Percentiles rank a stretch among this genome's conserved stretches.
phyloP scores from a whole-genome alignment of 2,797 vertebrate genomes.

The Threskiornis aethiopicus region DNA sequence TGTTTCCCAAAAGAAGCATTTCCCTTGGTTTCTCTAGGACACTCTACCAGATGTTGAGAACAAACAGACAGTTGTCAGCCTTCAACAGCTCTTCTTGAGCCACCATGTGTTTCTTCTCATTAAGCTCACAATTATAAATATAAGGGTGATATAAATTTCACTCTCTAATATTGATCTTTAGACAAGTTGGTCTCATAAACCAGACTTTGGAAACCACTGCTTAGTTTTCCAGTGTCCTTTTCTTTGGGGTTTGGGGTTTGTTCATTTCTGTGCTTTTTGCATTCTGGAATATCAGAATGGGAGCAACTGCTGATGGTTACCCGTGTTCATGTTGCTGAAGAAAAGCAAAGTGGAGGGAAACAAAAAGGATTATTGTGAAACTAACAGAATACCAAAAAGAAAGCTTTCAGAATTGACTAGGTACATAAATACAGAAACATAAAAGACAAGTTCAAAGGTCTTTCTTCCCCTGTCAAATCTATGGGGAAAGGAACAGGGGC shows the following conservation, averaged over 20 bases:
- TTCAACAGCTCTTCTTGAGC: background rate
- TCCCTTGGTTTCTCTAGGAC: background rate
- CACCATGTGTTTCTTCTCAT: background rate
- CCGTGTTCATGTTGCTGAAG: background rate
- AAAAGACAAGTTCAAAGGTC: background rate
- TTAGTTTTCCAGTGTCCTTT: background rate
- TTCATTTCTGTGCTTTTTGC: background rate
- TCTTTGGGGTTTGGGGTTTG: background rate
- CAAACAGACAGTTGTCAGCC: background rate
- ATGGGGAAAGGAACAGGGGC: background rate
- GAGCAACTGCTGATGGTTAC: background rate
- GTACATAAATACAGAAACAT: background rate
- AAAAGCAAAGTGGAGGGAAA: background rate
- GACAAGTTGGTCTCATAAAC: background rate
- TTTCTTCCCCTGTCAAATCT: background rate
- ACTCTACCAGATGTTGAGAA: background rate
- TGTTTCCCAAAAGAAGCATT: background rate
- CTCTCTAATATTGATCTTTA: background rate
- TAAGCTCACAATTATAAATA: background rate
- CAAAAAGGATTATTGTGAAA: background rate
- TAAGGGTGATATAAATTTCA: background rate
- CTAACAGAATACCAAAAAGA: background rate
- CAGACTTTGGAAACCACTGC: background rate
- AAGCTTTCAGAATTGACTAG: background rate
- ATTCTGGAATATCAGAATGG: background rate